A percentile compares a stretch with the other conserved stretches of the same genome.
Evolutionary conservation across 2,797 vertebrate species (phyloP).

Genomic region (Parauchenoglanis punctatus): DNA sequence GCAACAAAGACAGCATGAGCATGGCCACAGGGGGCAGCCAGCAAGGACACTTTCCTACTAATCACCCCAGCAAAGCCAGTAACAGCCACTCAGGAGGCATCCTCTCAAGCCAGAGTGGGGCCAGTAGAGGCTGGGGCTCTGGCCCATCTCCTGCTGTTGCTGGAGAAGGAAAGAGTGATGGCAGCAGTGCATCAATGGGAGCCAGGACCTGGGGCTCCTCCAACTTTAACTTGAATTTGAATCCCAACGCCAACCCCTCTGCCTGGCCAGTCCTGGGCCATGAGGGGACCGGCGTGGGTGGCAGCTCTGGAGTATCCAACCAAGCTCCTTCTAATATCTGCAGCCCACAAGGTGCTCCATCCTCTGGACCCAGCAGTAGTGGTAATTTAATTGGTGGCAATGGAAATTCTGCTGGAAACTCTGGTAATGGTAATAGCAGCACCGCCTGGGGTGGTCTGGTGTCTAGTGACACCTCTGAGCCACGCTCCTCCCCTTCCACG

Average conservation of each 20-base stretch:
- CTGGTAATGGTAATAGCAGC: constrained; percentile 81
- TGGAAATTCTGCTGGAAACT: constrained; percentile 84
- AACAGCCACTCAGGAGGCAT: constrained; percentile 83
- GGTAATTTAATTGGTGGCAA: constrained; percentile 71
- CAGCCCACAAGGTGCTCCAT: constrained; percentile 61
- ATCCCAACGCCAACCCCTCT: constrained; percentile 95
- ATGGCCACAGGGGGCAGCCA: constrained; percentile 92
- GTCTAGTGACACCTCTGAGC: constrained; percentile 81
- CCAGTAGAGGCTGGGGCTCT: constrained; percentile 86
- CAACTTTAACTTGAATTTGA: constrained; percentile 98
- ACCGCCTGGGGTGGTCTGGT: constrained; percentile 89
- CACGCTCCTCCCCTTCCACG: constrained; percentile 87
- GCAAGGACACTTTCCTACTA: constrained; percentile 83
- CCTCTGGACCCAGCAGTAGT: constrained; percentile 56
- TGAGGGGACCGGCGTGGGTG: constrained; percentile 85
- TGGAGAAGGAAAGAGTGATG: constrained; percentile 84
- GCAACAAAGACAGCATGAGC: constrained; percentile 86
- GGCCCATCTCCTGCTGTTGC: constrained; percentile 69
- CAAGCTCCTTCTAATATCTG: constrained; percentile 72
- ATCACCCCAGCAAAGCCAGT: constrained; percentile 83
- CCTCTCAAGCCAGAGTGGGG: constrained; percentile 85
- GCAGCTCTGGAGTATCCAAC: constrained; percentile 90
- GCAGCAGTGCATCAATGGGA: constrained; percentile 83
- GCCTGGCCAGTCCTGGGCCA: constrained; percentile 96
- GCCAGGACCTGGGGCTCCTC: constrained; percentile 88